Evolutionary conservation across 2,888 invertebrate species (phyloP), one percentile per base, ranked within the genome.

Genomic region (Ischnus inquisitorius): DNA sequence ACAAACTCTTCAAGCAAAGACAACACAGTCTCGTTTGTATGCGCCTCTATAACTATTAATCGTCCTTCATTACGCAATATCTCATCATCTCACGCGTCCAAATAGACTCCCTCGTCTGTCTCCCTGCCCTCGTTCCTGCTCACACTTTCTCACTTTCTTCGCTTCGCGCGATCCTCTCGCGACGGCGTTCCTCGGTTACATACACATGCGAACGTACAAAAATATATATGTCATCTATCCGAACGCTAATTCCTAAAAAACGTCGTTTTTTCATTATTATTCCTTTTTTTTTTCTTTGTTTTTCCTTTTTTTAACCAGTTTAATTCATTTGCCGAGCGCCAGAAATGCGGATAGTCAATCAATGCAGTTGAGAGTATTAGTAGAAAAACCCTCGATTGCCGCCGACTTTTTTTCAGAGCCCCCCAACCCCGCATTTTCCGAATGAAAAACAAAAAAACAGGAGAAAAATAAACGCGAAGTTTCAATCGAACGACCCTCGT

Each of bases 141-240:
- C n/a, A n/a, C n/a, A n/a, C 19, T 41, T 14, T 71, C 65, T 72
- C 54, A 48, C 46, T 72, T 65, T 28, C 65, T 67, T 67, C 54
- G 75, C 34, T 60, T 68, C 57, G 65, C 57, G n/a, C 82, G 39
- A 62, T 65, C 74, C 60, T 75, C 84, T 75, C 84, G 80, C 87
- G 78, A 86, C 83, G 81, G 84, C 80, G 83, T 81, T 8, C 82
- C 85, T 86, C 86, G 84, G 81, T 60, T 85, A 85, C 87, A 86
- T 85, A 88, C 87, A 88, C 85, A 88, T 91, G 92, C 92, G 92
- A 92, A 92, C 90, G 93, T 93, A 93, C 92, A 93, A 93, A 93
- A 93, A 93, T 93, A 93, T 93, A 93, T 93, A 91, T 90, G 90
- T 92, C 87, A 92, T 93, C 91, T 93, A 93, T 93, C 88, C 89